Conservation (phyloP, 2,888 invertebrate genomes). For the Macropis europaea region DNA sequence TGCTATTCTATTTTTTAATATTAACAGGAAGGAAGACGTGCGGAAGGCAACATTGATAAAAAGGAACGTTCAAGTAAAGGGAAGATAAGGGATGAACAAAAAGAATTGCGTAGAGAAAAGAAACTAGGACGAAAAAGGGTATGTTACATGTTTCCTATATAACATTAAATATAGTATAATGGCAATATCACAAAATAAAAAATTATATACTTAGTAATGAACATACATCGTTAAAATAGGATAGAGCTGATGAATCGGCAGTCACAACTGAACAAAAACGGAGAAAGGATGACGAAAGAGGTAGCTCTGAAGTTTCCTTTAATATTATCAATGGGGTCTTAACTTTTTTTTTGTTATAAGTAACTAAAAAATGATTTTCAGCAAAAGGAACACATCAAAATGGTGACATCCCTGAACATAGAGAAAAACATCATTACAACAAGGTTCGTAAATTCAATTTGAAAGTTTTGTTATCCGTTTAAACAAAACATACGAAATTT, state of each 20-base stretch:
- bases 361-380: slow-evolving; percentile 64
- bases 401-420: slow-evolving; percentile 85
- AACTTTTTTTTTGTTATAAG: not conserved
- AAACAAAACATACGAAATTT: slow-evolving; percentile 1
- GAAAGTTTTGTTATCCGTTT: slow-evolving; percentile 2
- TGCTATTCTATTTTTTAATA: slow-evolving; percentile 33
- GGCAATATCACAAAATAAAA: not conserved
- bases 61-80: slow-evolving; percentile 77
- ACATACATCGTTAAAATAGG: slow-evolving; percentile 80
- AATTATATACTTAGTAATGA: slow-evolving; percentile 1
- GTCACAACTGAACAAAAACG: slow-evolving; percentile 86
- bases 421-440: slow-evolving; percentile 89
- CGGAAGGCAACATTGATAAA: slow-evolving; percentile 71
- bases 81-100: slow-evolving; percentile 86
- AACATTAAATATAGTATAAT: not conserved
- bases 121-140: slow-evolving; percentile 91
- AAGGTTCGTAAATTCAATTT: slow-evolving; percentile 82
- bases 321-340: not conserved
- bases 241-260: slow-evolving; percentile 87
- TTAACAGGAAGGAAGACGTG: slow-evolving; percentile 72
- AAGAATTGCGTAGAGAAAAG: slow-evolving; percentile 90
- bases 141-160: slow-evolving; percentile 71
- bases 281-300: slow-evolving; percentile 90
- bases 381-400: slow-evolving; percentile 87
- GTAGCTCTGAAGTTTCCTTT: slow-evolving; percentile 77